Percentiles rank a stretch among this genome's conserved stretches.
Conservation (phyloP, 2,888 invertebrate genomes). For the Caenorhabditis becei region DNA sequence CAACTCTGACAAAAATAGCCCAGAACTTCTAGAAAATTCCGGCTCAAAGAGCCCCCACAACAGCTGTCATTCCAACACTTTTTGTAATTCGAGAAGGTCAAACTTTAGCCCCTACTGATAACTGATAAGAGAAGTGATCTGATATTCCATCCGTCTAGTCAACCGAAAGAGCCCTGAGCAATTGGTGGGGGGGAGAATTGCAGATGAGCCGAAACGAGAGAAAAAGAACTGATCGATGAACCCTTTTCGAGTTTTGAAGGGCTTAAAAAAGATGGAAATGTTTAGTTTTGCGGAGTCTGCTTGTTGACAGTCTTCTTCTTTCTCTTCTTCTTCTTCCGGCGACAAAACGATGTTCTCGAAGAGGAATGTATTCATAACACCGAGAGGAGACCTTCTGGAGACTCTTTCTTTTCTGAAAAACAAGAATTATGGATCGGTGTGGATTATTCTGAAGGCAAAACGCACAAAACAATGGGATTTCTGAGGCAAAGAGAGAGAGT, state of each 20-base stretch:
- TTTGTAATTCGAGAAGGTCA: conserved; percentile 43
- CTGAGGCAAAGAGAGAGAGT: conserved; percentile 20
- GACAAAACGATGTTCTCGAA: conserved; percentile 17
- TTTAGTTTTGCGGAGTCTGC: conserved; percentile 16
- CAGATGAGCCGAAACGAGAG: neutral
- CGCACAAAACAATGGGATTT: conserved; percentile 51
- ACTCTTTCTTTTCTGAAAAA: conserved; percentile 18
- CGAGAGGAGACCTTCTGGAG: conserved; percentile 9
- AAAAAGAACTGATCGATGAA: conserved; percentile 5
- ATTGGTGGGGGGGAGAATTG: neutral
- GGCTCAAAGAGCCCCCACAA: neutral
- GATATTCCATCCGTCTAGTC: neutral
- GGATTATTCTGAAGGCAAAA: conserved; percentile 29
- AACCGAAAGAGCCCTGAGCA: neutral
- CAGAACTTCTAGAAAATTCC: neutral
- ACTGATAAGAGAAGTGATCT: neutral
- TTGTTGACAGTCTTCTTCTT: conserved; percentile 41
- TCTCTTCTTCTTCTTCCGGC: neutral
- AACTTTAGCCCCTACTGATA: neutral
- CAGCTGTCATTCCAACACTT: conserved; percentile 21
- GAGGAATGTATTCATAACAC: conserved; percentile 21
- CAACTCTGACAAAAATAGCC: neutral
- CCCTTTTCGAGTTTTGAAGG: neutral
- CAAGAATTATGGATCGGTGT: conserved; percentile 52
- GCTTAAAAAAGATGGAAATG: conserved; percentile 45